These are phyloP conservation scores for Anolis carolinensis DNA, from an alignment of 2,113 vertebrate genomes.

Conservation along the genomic window DNA sequence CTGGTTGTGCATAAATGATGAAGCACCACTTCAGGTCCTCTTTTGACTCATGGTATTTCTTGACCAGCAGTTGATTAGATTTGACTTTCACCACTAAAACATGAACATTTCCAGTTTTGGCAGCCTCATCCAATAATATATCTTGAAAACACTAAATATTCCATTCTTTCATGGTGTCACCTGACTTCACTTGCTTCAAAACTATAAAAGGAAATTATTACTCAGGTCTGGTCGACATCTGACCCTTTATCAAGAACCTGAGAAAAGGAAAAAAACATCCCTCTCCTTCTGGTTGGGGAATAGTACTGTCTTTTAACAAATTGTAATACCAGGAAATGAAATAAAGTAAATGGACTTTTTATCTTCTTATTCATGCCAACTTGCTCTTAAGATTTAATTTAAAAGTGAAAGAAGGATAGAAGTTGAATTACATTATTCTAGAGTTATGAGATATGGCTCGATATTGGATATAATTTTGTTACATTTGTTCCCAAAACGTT, in stretches of 20 bases:
- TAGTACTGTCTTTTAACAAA: conserved; percentile 51
- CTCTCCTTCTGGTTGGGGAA: conserved; percentile 47
- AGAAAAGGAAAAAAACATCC: conserved; percentile 32
- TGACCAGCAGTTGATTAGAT: conserved; percentile 42
- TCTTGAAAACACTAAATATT: conserved; percentile 44
- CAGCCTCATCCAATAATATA: conserved; percentile 29
- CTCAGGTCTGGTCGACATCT: conserved; percentile 21
- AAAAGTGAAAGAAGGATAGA: conserved; percentile 27
- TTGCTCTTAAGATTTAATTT: conserved; percentile 43
- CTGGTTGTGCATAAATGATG: conserved; percentile 15
- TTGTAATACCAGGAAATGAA: conserved; percentile 49
- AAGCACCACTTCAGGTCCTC: conserved; percentile 21
- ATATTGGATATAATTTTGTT: conserved; percentile 18
- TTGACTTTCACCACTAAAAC: conserved; percentile 11
- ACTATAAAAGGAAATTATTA: conserved; percentile 48
- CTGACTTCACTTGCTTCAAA: conserved; percentile 48
- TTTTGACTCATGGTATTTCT: conserved; percentile 16
- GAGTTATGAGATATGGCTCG: conserved; percentile 25
- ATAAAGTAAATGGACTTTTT: conserved; percentile 22
- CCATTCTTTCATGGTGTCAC: conserved; percentile 43
- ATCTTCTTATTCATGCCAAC: conserved; percentile 46
- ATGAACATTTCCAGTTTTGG: conserved; percentile 25
- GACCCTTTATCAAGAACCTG: conserved; percentile 33
- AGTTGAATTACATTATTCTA: conserved; percentile 5
- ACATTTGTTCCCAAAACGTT: not conserved